Base-by-base conservation (phyloP, 1,140 invertebrate species). In the Eufriesea mexicana region DNA sequence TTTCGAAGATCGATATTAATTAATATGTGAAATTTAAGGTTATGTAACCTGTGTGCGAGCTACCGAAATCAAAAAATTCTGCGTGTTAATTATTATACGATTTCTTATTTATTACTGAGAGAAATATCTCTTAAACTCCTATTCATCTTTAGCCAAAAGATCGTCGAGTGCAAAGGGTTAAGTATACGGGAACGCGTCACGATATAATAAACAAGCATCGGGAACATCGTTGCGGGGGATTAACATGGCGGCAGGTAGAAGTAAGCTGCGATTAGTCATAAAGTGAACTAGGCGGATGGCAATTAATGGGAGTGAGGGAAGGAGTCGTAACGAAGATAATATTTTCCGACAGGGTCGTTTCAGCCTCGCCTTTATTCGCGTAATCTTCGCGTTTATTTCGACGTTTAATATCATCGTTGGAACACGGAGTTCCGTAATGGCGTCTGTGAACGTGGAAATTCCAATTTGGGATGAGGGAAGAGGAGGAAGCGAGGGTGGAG, bases 131-230 rank as follows among this genome's bases (percentile, higher is more conserved):
- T n/a, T n/a, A n/a, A n/a, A n/a, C n/a, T n/a, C n/a, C n/a, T n/a
- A n/a, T n/a, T n/a, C n/a, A n/a, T n/a, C n/a, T n/a, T n/a, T n/a
- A n/a, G n/a, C n/a, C n/a, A n/a, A n/a, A n/a, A n/a, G n/a, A n/a
- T n/a, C n/a, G n/a, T n/a, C n/a, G n/a, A n/a, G n/a, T n/a, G n/a
- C n/a, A n/a, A n/a, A n/a, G n/a, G n/a, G n/a, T 77, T 67, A 77
- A 51, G 75, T 67, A 77, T 67, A 77, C 61, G 62, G 25, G 62
- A 66, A 64, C 49, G 47, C 59, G 59, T 77, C 42, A 18, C 47
- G 61, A n/a, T 75, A 75, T 61, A 75, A 75, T 75, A 75, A 75
- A 75, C 72, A 75, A 75, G 72, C 42, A 75, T 61, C 55, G 35
- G 23, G 54, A 59, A 12, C 54, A 25, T 49, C 16, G 20, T 9